Base-by-base conservation (phyloP, 2,888 invertebrate genomes). In the Nomada lathburiana region DNA sequence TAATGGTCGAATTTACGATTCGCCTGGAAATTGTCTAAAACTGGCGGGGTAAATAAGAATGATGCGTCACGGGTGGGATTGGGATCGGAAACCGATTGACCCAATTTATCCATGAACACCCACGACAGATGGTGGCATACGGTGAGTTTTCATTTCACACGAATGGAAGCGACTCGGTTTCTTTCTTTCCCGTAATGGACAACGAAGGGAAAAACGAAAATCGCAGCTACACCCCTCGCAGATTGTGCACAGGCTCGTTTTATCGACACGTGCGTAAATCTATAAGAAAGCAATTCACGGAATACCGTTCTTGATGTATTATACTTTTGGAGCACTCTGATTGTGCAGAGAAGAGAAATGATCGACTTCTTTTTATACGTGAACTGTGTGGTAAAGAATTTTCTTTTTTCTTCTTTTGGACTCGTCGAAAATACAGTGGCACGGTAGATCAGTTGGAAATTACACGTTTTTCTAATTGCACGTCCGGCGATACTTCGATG, bases 31-130 rank as follows among this genome's bases (percentile, higher is more conserved):
- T 75, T 65, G 63, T 59, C 42, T 47, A 67, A 57, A 81, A 67
- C 18, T 13, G 65, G 73, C 73, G 29, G 62, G 50, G 52, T 74
- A 64, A 76, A 64, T 76, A 69, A 74, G 75, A 76, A 79, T 50
- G 72, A 62, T 47, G 71, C 69, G 72, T 67, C 85, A 67, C 50
- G 59, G 23, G 42, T 55, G 72, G 69, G 78, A 76, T 81, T 82
- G 81, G 84, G 57, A 86, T 84, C 69, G 80, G 76, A 84, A 82
- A 86, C 78, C 78, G 82, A 86, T 86, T 76, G 82, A 74, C 72
- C 86, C 59, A 86, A 84, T 84, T 84, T 84, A 76, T 60, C 68
- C 70, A 59, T 52, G 79, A 75, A 68, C 73, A 72, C 20, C 71
- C 65, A 20, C 72, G 71, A 74, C 80, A 79, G 68, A 81, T 76